These are phyloP conservation scores for Nixonia krombeini DNA, from an alignment of 1,140 invertebrate species.

Conservation along the genomic window DNA sequence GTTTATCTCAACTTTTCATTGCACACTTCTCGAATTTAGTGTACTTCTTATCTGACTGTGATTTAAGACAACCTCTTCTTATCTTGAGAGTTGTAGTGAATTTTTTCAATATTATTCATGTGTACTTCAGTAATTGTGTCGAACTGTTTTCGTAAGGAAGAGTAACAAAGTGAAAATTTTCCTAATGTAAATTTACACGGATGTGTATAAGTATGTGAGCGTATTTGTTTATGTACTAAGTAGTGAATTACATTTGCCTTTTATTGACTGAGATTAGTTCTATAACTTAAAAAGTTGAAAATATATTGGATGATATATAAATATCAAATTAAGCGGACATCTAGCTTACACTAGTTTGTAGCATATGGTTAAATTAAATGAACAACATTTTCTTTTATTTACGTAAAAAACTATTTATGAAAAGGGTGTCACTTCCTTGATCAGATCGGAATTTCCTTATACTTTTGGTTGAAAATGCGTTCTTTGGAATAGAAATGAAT, in stretches of 20 bases:
- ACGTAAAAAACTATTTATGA: too few species aligned
- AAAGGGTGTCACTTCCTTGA: too few species aligned
- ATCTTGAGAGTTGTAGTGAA: slow-evolving; percentile 24
- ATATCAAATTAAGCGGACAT: too few species aligned
- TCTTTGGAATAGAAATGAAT: neutral
- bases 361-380: too few species aligned
- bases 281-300: too few species aligned
- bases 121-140: slow-evolving; percentile 7
- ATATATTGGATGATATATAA: too few species aligned
- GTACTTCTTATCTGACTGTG: slow-evolving; percentile 25
- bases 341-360: too few species aligned
- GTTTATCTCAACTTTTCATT: slow-evolving; percentile 27
- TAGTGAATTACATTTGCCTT: too few species aligned
- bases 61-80: slow-evolving; percentile 37
- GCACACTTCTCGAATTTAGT: slow-evolving; percentile 37
- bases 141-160: slow-evolving; percentile 17
- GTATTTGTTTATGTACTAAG: too few species aligned
- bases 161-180: slow-evolving; percentile 7
- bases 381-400: too few species aligned
- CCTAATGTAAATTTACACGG: neutral
- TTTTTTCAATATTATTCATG: slow-evolving; percentile 18
- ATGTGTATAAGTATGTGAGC: slow-evolving; percentile 2
- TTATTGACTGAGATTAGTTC: too few species aligned
- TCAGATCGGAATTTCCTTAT: too few species aligned
- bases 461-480: slow-evolving; percentile 11